These are phyloP conservation scores for Cyclopterus lumpus DNA, from an alignment of 2,797 vertebrate species.

Conservation along the genomic window DNA sequence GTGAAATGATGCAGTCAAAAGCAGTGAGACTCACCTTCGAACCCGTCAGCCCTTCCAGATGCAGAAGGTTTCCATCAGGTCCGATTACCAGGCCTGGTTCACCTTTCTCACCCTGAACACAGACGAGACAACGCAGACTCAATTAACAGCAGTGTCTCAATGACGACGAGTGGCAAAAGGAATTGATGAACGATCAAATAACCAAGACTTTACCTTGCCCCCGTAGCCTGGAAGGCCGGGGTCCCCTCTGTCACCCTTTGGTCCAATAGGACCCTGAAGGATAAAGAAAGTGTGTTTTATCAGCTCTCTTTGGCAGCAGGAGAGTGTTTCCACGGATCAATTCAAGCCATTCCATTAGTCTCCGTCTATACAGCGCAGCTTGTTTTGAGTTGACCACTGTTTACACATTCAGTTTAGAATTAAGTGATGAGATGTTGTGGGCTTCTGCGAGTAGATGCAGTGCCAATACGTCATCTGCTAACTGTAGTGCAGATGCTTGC, in stretches of 20 bases:
- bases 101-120: conserved; percentile 92
- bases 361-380: not conserved
- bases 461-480: not conserved
- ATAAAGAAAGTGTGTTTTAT: not conserved
- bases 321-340: not conserved
- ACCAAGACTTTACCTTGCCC: conserved; percentile 84
- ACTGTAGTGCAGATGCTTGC: not conserved
- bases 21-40: conserved; percentile 69
- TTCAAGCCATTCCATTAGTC: not conserved
- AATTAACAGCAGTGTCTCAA: not conserved
- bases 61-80: conserved; percentile 83
- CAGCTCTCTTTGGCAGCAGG: not conserved
- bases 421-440: not conserved
- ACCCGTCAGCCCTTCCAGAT: conserved; percentile 66
- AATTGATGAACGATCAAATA: not conserved
- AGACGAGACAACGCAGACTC: not conserved
- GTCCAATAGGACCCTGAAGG: conserved; percentile 89
- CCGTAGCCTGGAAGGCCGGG: conserved; percentile 85
- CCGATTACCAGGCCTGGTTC: conserved; percentile 87
- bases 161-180: not conserved
- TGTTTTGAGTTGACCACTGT: conserved; percentile 4
- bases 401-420: not conserved
- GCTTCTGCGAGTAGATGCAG: not conserved
- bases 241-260: conserved; percentile 89
- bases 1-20: not conserved